Evolutionary conservation across 1,140 invertebrate genomes (phyloP).

Genomic region (Ylistrum balloti): DNA sequence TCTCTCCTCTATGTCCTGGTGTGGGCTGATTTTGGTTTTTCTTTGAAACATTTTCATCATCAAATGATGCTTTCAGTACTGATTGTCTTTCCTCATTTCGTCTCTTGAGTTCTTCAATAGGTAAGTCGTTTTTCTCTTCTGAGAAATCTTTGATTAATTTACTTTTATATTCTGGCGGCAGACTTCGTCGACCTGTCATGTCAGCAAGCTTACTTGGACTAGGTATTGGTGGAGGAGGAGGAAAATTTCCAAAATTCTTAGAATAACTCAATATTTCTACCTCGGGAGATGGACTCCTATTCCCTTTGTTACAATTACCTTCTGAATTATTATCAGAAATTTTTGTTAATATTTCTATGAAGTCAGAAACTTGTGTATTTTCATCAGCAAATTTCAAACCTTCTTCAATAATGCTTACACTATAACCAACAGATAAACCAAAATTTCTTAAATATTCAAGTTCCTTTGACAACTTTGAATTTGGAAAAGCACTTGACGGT

Average conservation of each 20-base stretch:
- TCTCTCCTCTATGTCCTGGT: not conserved
- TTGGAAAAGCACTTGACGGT: not conserved
- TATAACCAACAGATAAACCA: constrained; percentile 67
- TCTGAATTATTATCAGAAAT: constrained; percentile 44
- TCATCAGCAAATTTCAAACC: constrained; percentile 67
- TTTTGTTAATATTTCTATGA: constrained; percentile 61
- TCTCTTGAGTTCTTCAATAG: constrained; percentile 66
- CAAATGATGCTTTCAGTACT: constrained; percentile 64
- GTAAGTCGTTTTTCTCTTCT: constrained; percentile 63
- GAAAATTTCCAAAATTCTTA: constrained; percentile 47
- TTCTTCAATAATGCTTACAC: constrained; percentile 62
- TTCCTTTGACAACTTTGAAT: constrained; percentile 52
- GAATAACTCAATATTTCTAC: constrained; percentile 10
- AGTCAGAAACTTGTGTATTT: constrained; percentile 71
- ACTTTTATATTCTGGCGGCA: constrained; percentile 68
- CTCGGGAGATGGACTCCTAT: constrained; percentile 40
- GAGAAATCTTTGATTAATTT: constrained; percentile 63
- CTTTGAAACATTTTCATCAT: constrained; percentile 50
- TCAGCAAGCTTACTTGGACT: constrained; percentile 41
- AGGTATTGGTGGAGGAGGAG: constrained; percentile 54
- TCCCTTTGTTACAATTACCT: constrained; percentile 36
- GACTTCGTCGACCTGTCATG: constrained; percentile 54
- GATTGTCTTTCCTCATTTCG: constrained; percentile 69
- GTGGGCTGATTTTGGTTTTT: constrained; percentile 55
- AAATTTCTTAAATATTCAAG: constrained; percentile 64